Evolutionary conservation across 2,797 vertebrate species (phyloP), one percentile per base, ranked within the genome.

Genomic region (Menidia menidia): DNA sequence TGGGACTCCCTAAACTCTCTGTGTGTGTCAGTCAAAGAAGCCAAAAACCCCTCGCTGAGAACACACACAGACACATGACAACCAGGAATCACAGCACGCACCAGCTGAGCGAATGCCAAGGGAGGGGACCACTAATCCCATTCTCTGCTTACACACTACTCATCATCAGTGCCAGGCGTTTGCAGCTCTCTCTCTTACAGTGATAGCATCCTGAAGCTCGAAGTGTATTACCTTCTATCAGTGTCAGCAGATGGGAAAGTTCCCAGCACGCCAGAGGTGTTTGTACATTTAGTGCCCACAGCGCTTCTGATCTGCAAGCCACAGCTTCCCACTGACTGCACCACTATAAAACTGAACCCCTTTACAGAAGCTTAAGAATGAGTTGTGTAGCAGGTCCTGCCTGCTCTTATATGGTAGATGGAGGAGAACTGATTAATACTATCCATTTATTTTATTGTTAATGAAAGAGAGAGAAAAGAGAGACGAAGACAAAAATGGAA

Each of bases 111-210:
- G 66, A 83, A 84, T 1, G 78, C 81, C 82, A 56, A 68, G 83
- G 86, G 81, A 70, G 75, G 74, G 71, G 55, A 75, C 72, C 71
- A 81, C 80, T 90, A 88, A 91, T 93, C 82, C 85, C 77, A 68
- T 88, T 85, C 74, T 87, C 64, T 77, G 83, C 92, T 90, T 82
- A 84, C 86, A 90, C 81, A 79, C 82, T 73, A 54, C 62, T 73
- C 76, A 82, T 90, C 86, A 75, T 75, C 68, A 84, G 68, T 77
- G 73, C 73, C 65, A 60, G 55, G 80, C 74, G 68, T 80, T 79
- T 77, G 61, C 66, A 75, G 70, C 73, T 85, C 72, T 70, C 73
- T 64, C 54, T 54, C 45, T 66, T 66, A 30, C 75, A 51, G 12
- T 32, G 59, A 67, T 63, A 54, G 55, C 72, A 39, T 83, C 83